Evolutionary conservation across 2,797 vertebrate genomes (phyloP).

Genomic region (Pagetopsis macropterus): DNA sequence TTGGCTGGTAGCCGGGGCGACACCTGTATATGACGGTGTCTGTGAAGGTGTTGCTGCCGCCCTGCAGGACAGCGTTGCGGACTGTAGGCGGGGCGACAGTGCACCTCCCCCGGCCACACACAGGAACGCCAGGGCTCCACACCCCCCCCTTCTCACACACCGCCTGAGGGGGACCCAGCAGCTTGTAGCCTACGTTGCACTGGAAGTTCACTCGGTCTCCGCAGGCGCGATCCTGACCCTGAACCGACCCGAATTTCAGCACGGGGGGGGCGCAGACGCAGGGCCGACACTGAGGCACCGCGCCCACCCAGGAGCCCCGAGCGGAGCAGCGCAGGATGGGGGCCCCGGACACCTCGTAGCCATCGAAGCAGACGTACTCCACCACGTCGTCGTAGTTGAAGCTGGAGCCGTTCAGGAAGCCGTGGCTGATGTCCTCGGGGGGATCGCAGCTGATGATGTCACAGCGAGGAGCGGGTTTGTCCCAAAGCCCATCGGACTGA

Average conservation of each 20-base stretch:
- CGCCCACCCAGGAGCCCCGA: constrained; percentile 89
- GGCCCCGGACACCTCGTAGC: constrained; percentile 89
- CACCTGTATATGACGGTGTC: constrained; percentile 90
- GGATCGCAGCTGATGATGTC: constrained; percentile 88
- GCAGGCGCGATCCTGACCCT: constrained; percentile 85
- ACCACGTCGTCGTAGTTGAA: constrained; percentile 87
- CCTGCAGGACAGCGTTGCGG: constrained; percentile 87
- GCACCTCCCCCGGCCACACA: constrained; percentile 87
- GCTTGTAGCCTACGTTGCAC: constrained; percentile 89
- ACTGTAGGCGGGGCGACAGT: constrained; percentile 87
- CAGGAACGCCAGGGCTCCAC: constrained; percentile 91
- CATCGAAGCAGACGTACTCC: constrained; percentile 91
- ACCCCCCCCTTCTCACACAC: constrained; percentile 88
- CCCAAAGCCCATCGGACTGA: constrained; percentile 89
- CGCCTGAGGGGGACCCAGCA: constrained; percentile 88
- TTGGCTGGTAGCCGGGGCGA: constrained; percentile 86
- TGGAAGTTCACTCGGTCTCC: constrained; percentile 85
- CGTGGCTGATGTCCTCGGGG: constrained; percentile 92
- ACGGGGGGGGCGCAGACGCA: constrained; percentile 86
- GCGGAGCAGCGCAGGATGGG: constrained; percentile 87
- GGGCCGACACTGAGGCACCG: constrained; percentile 86
- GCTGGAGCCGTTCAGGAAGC: constrained; percentile 91
- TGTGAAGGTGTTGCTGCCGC: constrained; percentile 79
- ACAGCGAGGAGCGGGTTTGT: constrained; percentile 86
- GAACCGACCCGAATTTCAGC: constrained; percentile 83